These are phyloP conservation scores for Shargacucullia verbasci DNA, from an alignment of 2,888 invertebrate species.

Conservation along the genomic window DNA sequence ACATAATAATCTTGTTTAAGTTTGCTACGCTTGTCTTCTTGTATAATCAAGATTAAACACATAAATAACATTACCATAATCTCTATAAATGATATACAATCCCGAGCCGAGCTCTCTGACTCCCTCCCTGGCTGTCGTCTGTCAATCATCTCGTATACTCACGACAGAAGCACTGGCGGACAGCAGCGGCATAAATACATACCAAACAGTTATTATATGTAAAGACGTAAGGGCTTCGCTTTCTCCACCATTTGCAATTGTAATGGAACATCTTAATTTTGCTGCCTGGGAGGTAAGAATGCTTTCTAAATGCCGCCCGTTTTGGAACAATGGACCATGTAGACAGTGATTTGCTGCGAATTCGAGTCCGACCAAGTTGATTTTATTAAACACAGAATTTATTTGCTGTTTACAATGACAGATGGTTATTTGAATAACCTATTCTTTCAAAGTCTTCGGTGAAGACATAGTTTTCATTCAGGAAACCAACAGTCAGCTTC, in stretches of 20 bases:
- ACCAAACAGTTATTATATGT: conserved; percentile 57
- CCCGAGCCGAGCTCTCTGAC: conserved; percentile 7
- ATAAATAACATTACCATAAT: conserved; percentile 31
- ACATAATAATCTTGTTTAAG: not conserved
- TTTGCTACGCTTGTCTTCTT: not conserved
- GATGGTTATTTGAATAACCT: no score
- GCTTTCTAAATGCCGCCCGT: conserved; percentile 37
- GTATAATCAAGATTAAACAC: conserved; percentile 13
- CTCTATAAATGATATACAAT: conserved; percentile 1
- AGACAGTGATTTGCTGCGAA: not conserved
- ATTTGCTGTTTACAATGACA: conserved; percentile 17
- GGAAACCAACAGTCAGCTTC: no score
- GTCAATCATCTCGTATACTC: conserved; percentile 27
- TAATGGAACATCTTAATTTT: conserved; percentile 56
- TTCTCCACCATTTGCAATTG: conserved; percentile 55
- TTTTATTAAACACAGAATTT: conserved; percentile 1
- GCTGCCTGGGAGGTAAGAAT: conserved; percentile 37
- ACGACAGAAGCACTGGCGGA: conserved; percentile 3
- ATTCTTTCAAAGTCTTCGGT: not conserved
- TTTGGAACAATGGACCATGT: conserved; percentile 38
- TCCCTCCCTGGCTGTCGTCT: conserved; percentile 15
- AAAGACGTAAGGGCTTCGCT: conserved; percentile 47
- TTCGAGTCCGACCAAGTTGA: not conserved
- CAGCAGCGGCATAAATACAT: conserved; percentile 54
- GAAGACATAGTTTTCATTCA: no score